Evolutionary conservation across 64 coral and sea anemone species (phyloP), one percentile per base, ranked within the genome.

Genomic region (Actinia tenebrosa): DNA sequence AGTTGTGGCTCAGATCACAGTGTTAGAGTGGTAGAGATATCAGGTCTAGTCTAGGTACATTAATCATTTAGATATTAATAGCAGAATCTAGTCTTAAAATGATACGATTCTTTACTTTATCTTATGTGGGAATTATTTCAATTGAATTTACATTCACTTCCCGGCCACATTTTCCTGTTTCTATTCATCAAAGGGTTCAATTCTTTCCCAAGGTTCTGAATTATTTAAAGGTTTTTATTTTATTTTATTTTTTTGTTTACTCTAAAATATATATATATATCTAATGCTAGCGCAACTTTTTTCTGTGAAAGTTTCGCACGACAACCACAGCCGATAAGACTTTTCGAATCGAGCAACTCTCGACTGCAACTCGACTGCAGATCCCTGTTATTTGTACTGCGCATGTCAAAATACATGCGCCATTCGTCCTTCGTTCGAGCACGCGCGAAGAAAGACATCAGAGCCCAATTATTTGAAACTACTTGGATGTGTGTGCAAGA

Each of bases 1-100:
- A 85, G 87, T 80, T 92, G 94, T 56, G 80, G 91, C 20, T 47
- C 89, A 58, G 94, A 96, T 87, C 94, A 96, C 59, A 90, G 91
- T 16, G 85, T 96, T 30, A 86, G 88, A 71, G 91, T 95, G 30
- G 85, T 88, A 23, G n/a, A 85, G 37, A 80, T 86, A 91, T 44
- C 44, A 53, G 64, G 66, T 43, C 69, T 75, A 3, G 69, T 75
- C 25, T 75, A 75, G 22, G 37, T 75, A 42, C 13, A 75, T 15
- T 2, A 75, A 27, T 75, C 2, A 75, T 30, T 27, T 42, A 75
- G 23, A 10, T 30, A 72, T 5, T 22, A 42, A 2, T 72, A 10
- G 37, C 10, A 14, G 69, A 72, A 30, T 72, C 26, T 30, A 72
- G 3, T 30, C 23, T 72, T 72, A 23, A 68, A 61, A 61, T 61